phyloP scores from a whole-genome alignment of 2,797 vertebrate species.

The Halcyon chelicuti region DNA sequence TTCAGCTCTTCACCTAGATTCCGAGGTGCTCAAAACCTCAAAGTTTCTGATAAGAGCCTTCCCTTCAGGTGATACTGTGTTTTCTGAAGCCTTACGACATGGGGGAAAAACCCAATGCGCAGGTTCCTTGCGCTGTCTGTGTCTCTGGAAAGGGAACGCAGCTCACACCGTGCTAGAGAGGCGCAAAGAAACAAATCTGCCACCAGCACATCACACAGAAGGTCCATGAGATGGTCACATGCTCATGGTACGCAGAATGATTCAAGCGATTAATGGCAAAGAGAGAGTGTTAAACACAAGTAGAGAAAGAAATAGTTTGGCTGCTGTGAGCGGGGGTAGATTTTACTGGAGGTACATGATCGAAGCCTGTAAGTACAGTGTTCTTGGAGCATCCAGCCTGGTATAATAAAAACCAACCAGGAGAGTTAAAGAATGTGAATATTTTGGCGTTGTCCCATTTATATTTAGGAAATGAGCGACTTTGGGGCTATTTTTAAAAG shows the following conservation, averaged over 20 bases:
- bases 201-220: neutral
- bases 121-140: neutral
- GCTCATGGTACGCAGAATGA: neutral
- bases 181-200: neutral
- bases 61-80: neutral
- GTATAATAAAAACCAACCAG: neutral
- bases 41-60: neutral
- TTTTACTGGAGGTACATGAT: neutral
- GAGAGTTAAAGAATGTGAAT: neutral
- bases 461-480: neutral
- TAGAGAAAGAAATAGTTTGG: neutral
- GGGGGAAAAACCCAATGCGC: neutral
- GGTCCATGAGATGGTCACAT: neutral
- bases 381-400: neutral
- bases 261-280: neutral
- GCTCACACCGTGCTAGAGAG: neutral
- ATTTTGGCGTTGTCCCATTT: neutral
- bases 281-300: neutral
- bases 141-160: neutral
- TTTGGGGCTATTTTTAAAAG: neutral
- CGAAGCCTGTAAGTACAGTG: neutral
- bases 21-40: neutral
- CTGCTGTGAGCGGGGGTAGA: neutral
- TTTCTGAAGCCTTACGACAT: neutral
- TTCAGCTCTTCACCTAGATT: accelerated